Base-by-base conservation (phyloP, 2,888 invertebrate genomes). In the Tenthredo scrophulariae region DNA sequence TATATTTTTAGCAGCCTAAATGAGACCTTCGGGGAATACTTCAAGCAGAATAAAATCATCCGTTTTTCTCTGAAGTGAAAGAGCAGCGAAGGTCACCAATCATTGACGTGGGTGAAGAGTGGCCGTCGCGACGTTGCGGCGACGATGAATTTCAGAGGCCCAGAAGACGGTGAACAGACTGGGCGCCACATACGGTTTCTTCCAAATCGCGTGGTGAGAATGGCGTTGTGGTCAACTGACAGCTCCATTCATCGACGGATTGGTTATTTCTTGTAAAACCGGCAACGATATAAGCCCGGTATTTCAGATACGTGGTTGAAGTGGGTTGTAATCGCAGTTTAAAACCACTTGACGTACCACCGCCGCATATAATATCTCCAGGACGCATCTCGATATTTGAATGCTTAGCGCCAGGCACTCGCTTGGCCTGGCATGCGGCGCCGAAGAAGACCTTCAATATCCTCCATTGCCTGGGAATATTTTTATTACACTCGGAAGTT, bases 281-380 rank as follows among this genome's bases (percentile, higher is more conserved):
- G 62, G 62, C 40, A 62, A 62, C 26, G 80, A 62, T 58, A 62
- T 40, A 26, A 22, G 37, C 58, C 18, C 26, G 80, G 80, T 22
- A 80, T 80, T 80, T 62, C 62, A 22, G 22, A 58, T 62, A 62
- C 37, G 62, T 62, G n/a, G 80, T 80, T 50, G 40, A 80, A 80
- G 58, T 80, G 79, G 67, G 80, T 80, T 80, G 79, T 80, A 80
- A 80, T 80, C 80, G 80, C 80, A 62, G 80, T 80, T 80, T 80
- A 10, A 80, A 80, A 80, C 80, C 80, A 80, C 80, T 62, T 18
- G 80, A 22, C 80, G 80, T 62, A 80, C 80, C 58, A 50, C 37
- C 37, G 40, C 37, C 62, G 62, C 58, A 40, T 54, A 54, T 54
- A 33, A 80, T 80, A 80, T 80, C 80, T 40, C n/a, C 37, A 29